Base-by-base conservation (phyloP, 2,888 invertebrate species). In the Meghimatium bilineatum region DNA sequence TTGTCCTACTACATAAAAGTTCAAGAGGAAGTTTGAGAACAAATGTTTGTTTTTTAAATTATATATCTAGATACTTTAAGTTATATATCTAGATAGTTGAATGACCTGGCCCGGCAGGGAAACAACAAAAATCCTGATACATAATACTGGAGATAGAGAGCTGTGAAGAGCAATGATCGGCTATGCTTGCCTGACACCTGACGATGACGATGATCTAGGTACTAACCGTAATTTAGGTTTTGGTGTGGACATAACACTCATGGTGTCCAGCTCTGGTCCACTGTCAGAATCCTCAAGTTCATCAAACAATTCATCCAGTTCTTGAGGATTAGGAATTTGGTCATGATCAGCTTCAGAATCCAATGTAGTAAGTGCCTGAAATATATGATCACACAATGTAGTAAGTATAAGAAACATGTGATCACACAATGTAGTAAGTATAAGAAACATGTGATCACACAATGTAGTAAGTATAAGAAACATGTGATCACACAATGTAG, bases 281-380 rank as follows among this genome's bases (percentile, higher is more conserved):
- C 98, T 98, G 93, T 99, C 99, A 90, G 97, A 97, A 87, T 98
- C 98, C 94, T 99, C 99, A 89, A 99, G 94, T 94, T 99, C 99
- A 95, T 99, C 96, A 94, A 99, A 93, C 84, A 98, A 95, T 91
- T 98, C 98, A 93, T 98, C 98, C 75, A 93, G 90, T 77, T 92
- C 93, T 44, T 88, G 90, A 44, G 90, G 90, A 79, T 91, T 90
- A n/a, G 89, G 89, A 44, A 91, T 92, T 0, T 89, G 89, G 69
- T 92, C 93, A 83, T 91, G 92, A 86, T 92, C 92, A 52, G 91
- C 92, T 77, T 92, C 93, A 2, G 93, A 92, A 80, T 92, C 93
- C 76, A 93, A 85, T 60, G 90, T 92, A 91, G 92, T 86, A 12
- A 88, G 82, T 20, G 67, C 84, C 87, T 87, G 83, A 72, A 72